Conservation (phyloP, 2,797 vertebrate genomes). For the Serranus cabrilla region DNA sequence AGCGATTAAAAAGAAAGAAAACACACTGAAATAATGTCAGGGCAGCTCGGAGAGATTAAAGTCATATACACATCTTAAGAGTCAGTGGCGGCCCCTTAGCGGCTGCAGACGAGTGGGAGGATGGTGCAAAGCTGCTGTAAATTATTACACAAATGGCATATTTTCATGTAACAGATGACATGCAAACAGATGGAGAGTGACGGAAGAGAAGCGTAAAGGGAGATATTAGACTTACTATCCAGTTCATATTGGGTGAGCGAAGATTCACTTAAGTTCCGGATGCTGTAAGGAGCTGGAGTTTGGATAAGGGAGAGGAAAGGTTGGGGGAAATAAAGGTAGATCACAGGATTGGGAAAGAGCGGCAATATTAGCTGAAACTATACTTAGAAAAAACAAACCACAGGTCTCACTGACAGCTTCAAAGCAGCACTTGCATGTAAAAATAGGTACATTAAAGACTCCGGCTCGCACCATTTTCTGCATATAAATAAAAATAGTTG, state of each 20-base stretch:
- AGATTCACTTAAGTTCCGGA: slow-evolving; percentile 95
- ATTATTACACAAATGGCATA: slow-evolving; percentile 46
- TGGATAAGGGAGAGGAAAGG: neutral
- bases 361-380: slow-evolving; percentile 1
- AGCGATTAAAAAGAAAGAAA: slow-evolving; percentile 67
- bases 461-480: neutral
- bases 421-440: slow-evolving; percentile 8
- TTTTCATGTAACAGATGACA: slow-evolving; percentile 47
- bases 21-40: slow-evolving; percentile 57
- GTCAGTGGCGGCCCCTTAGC: slow-evolving; percentile 30
- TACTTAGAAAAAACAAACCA: slow-evolving; percentile 13
- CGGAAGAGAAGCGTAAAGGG: slow-evolving; percentile 7
- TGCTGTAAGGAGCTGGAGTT: slow-evolving; percentile 89
- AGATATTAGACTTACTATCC: slow-evolving; percentile 92
- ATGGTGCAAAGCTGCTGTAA: slow-evolving; percentile 31
- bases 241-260: slow-evolving; percentile 97
- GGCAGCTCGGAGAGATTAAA: slow-evolving; percentile 69
- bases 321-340: neutral
- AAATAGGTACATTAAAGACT: slow-evolving; percentile 5
- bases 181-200: slow-evolving; percentile 53
- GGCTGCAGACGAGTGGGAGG: slow-evolving; percentile 59
- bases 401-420: slow-evolving; percentile 1
- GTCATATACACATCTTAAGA: slow-evolving; percentile 51
- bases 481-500: neutral
- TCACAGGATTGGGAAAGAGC: neutral